These are phyloP conservation scores for Sinotaia quadrata DNA, from an alignment of 2,888 invertebrate species.

Conservation along the genomic window DNA sequence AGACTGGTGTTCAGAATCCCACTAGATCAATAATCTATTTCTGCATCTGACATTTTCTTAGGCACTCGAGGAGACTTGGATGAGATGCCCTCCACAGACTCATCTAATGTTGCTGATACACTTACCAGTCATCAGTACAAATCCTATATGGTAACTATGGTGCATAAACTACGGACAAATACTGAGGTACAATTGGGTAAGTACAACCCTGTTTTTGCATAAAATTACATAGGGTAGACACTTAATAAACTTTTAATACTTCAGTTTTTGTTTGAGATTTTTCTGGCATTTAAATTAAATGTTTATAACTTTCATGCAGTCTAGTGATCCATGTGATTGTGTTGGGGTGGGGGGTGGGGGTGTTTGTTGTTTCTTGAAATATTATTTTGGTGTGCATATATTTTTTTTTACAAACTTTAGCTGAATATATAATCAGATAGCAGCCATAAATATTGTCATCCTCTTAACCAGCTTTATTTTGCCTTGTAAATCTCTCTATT, in stretches of 20 bases:
- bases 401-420: no score
- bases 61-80: conserved; percentile 62
- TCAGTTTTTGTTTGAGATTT: background rate
- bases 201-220: background rate
- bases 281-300: background rate
- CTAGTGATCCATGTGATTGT: no score
- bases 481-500: no score
- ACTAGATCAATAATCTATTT: background rate
- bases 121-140: conserved; percentile 79
- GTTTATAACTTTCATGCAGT: no score
- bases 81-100: conserved; percentile 66
- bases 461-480: no score
- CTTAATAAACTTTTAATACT: background rate
- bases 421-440: no score
- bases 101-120: conserved; percentile 87
- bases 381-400: no score
- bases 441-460: no score
- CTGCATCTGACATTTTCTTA: conserved; percentile 24
- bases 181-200: conserved; percentile 85
- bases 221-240: background rate
- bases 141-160: conserved; percentile 83
- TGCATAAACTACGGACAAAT: conserved; percentile 86
- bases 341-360: background rate
- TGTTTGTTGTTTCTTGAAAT: background rate
- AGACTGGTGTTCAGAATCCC: no score